Conservation (phyloP, 2,797 vertebrate genomes). For the Trichosurus vulpecula region DNA sequence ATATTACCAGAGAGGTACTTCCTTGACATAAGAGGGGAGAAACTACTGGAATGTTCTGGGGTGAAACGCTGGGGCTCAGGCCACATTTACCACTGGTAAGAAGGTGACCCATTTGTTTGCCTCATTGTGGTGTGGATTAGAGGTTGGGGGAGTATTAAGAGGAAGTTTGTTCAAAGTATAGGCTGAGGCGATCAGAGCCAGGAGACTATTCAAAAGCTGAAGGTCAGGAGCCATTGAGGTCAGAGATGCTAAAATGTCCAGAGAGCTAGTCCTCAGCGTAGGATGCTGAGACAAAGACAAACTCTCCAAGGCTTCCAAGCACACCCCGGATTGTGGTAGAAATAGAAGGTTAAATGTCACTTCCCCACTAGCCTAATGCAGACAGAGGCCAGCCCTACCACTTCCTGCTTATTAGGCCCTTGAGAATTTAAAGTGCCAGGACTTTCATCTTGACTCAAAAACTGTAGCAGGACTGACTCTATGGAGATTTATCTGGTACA, state of each 20-base stretch:
- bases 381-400: neutral
- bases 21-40: no score
- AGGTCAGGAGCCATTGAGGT: neutral
- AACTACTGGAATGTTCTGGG: neutral
- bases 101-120: neutral
- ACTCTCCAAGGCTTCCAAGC: neutral
- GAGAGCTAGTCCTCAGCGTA: neutral
- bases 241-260: neutral
- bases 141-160: neutral
- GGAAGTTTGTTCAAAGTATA: neutral
- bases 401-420: neutral
- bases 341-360: neutral
- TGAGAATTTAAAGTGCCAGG: neutral
- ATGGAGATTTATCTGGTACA: neutral
- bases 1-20: neutral
- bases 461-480: neutral
- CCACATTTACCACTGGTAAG: neutral
- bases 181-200: neutral
- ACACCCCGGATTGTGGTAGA: neutral
- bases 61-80: neutral
- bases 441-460: neutral
- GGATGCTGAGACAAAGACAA: neutral
- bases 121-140: neutral
- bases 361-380: neutral
- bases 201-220: neutral